phyloP scores from a whole-genome alignment of 2,797 vertebrate species.

The Crax fasciolata region DNA sequence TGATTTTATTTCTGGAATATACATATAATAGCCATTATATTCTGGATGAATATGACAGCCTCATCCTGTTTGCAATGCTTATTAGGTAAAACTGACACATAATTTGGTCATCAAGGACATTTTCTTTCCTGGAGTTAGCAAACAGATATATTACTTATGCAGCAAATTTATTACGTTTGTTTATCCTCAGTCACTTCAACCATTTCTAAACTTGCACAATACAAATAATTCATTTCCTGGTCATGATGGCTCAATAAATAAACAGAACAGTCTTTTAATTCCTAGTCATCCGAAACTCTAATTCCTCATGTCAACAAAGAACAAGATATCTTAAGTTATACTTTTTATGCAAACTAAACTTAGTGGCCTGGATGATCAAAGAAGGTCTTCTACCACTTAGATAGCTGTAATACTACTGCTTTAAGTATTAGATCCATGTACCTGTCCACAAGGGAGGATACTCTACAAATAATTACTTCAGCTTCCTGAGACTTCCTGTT shows the following conservation, averaged over 20 bases:
- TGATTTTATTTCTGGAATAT: neutral
- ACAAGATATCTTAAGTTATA: neutral
- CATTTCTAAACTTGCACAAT: neutral
- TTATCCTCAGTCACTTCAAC: neutral
- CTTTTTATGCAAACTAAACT: neutral
- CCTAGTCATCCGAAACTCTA: neutral
- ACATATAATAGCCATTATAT: neutral
- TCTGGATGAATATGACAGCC: neutral
- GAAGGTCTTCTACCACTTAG: neutral
- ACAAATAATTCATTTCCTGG: neutral
- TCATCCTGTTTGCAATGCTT: neutral
- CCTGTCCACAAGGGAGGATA: accelerated
- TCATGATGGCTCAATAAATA: neutral
- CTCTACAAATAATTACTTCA: neutral
- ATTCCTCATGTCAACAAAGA: neutral
- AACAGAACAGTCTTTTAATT: neutral
- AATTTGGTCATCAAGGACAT: neutral
- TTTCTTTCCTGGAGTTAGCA: neutral
- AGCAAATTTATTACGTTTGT: neutral
- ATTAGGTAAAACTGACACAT: neutral
- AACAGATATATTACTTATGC: neutral
- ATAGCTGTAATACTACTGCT: neutral
- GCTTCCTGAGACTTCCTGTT: neutral
- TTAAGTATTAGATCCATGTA: neutral
- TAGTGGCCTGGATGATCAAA: neutral